Evolutionary conservation across 2,888 invertebrate genomes (phyloP), one percentile per base, ranked within the genome.

Genomic region (Matsumyia berberina): DNA sequence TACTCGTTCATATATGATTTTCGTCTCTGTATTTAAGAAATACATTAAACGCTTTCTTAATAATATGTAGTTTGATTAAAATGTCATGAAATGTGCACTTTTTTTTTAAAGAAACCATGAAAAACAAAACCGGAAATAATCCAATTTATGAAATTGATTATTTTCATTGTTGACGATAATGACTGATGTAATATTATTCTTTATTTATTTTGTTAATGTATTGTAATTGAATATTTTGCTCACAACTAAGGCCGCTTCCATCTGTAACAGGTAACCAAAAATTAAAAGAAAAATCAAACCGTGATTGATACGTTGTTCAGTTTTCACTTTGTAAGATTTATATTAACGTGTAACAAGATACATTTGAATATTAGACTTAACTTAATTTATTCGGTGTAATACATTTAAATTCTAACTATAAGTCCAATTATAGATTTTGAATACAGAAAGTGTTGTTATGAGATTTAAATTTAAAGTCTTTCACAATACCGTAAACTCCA

Each of bases 111-210:
- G n/a, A n/a, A n/a, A n/a, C n/a, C n/a, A n/a, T n/a, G n/a, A 8
- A 9, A 64, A 55, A 49, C 17, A 64, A 58, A 39, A 58, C 37
- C 42, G 37, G 46, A 60, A 73, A 51, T 46, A 74, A 66, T 44
- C 19, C 9, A 62, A 55, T 33, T 74, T 31, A 31, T 19, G 29
- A 46, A 69, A 62, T 60, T 69, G 42, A 55, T 70, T 57, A 42
- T 70, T 42, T 51, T 66, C 51, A 33, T 67, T 55, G 31, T 72
- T 72, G 53, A 66, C 60, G 55, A 79, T 64, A 79, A 80, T 76
- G 85, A 85, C 85, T 85, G 85, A 85, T 74, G 62, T 69, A 57
- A 64, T 55, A 62, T 44, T 67, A 57, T 79, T 51, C 57, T 64
- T 73, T 74, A 39, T 73, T 85, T 29, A 77, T 51, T 58, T 46